Evolutionary conservation across 1,140 invertebrate species (phyloP).

Genomic region (Conus betulinus): DNA sequence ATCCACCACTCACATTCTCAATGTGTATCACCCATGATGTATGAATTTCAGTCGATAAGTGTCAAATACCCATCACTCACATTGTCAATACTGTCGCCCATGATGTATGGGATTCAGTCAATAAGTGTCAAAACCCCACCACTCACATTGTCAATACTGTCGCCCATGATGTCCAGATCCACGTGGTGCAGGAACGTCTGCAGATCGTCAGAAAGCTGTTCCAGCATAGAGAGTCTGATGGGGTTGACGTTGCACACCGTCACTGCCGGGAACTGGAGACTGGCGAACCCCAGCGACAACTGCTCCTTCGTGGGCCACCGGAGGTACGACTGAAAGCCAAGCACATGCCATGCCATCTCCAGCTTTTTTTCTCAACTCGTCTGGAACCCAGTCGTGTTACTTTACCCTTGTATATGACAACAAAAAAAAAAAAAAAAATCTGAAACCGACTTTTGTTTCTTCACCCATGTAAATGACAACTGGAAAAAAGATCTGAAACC

Average conservation of each 20-base stretch:
- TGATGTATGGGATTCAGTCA: too few species aligned
- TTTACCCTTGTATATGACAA: background rate
- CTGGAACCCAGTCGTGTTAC: background rate
- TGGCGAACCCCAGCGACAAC: slow-evolving; percentile 49
- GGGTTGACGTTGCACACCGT: slow-evolving; percentile 58
- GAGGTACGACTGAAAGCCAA: slow-evolving; percentile 20
- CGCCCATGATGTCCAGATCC: background rate
- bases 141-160: background rate
- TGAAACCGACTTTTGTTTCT: background rate
- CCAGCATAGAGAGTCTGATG: slow-evolving; percentile 37
- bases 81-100: too few species aligned
- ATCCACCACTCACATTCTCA: too few species aligned
- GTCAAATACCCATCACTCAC: too few species aligned
- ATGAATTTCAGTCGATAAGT: too few species aligned
- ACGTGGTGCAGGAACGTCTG: slow-evolving; percentile 23
- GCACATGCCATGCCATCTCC: background rate
- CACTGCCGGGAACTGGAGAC: slow-evolving; percentile 52
- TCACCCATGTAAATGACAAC: background rate
- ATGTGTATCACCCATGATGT: too few species aligned
- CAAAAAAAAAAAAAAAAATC: too few species aligned
- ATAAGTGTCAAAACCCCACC: background rate
- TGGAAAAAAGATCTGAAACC: too few species aligned
- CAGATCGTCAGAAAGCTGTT: slow-evolving; percentile 13
- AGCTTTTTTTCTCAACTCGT: background rate
- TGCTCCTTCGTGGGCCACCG: slow-evolving; percentile 35